These are phyloP conservation scores for Raja brachyura DNA, from an alignment of 2,113 vertebrate species.

Conservation along the genomic window DNA sequence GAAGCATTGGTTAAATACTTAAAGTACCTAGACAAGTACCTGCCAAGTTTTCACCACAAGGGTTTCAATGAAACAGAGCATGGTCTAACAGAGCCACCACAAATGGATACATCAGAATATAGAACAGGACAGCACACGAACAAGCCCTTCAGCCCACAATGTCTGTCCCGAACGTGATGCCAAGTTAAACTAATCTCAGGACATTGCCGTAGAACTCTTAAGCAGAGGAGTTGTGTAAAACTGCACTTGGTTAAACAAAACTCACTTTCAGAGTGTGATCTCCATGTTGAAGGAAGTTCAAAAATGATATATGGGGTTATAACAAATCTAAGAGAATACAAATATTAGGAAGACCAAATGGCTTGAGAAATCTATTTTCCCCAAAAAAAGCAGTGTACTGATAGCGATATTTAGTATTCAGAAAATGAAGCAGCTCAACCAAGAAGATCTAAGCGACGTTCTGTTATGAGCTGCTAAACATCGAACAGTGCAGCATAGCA, in stretches of 20 bases:
- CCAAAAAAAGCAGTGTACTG: too few relatives aligned
- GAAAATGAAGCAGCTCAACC: too few relatives aligned
- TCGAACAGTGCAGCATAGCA: too few relatives aligned
- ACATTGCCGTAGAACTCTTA: not conserved
- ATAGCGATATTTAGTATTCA: too few relatives aligned
- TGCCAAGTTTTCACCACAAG: not conserved
- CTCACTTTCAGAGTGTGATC: not conserved
- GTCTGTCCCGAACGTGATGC: too few relatives aligned
- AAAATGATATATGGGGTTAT: not conserved
- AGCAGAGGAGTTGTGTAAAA: not conserved
- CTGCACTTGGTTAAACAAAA: not conserved
- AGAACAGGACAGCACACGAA: too few relatives aligned
- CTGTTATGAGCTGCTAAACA: too few relatives aligned
- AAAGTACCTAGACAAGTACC: not conserved
- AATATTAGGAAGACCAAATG: too few relatives aligned
- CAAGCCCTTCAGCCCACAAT: too few relatives aligned
- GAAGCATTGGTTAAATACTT: not conserved
- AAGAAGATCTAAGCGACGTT: too few relatives aligned
- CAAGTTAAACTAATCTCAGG: not conserved
- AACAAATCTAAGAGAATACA: too few relatives aligned
- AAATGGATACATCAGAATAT: not conserved
- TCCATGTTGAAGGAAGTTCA: not conserved
- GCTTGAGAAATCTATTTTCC: too few relatives aligned
- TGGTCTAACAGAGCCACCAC: not conserved
- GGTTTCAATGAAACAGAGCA: not conserved